Conservation (phyloP, 2,888 invertebrate genomes). For the Drosophila atroscutellata region DNA sequence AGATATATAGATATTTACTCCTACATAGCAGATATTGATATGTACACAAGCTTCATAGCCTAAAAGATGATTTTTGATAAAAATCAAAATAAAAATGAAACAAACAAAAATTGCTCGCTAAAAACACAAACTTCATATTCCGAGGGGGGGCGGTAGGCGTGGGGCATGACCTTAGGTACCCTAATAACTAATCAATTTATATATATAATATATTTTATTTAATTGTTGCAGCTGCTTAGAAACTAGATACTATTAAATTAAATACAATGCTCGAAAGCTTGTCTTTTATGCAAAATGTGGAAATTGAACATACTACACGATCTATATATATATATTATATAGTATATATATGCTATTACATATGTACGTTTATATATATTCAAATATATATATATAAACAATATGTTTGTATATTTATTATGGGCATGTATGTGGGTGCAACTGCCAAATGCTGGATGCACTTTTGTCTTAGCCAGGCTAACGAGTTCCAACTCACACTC, state of each 20-base stretch:
- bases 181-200: slow-evolving; percentile 43
- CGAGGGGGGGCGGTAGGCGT: slow-evolving; percentile 4
- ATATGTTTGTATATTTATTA: slow-evolving; percentile 19
- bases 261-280: slow-evolving; percentile 75
- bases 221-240: slow-evolving; percentile 52
- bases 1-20: slow-evolving; percentile 43
- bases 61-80: slow-evolving; percentile 39
- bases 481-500: slow-evolving; percentile 26
- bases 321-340: slow-evolving; percentile 31
- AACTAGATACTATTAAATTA: slow-evolving; percentile 61
- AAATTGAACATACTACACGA: slow-evolving; percentile 65
- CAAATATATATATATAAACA: slow-evolving; percentile 22
- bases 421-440: slow-evolving; percentile 25
- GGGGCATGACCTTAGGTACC: slow-evolving; percentile 34
- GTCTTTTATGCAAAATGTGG: slow-evolving; percentile 73
- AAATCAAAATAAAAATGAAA: slow-evolving; percentile 14
- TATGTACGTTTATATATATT: slow-evolving; percentile 10
- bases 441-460: slow-evolving; percentile 37
- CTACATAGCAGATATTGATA: slow-evolving; percentile 64
- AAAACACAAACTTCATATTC: slow-evolving; percentile 35
- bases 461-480: slow-evolving; percentile 59
- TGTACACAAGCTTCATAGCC: slow-evolving; percentile 68
- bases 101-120: slow-evolving; percentile 26
- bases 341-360: slow-evolving; percentile 18
- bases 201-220: slow-evolving; percentile 4